Base-by-base conservation (phyloP, 2,797 vertebrate genomes). In the Sitta carolinensis region DNA sequence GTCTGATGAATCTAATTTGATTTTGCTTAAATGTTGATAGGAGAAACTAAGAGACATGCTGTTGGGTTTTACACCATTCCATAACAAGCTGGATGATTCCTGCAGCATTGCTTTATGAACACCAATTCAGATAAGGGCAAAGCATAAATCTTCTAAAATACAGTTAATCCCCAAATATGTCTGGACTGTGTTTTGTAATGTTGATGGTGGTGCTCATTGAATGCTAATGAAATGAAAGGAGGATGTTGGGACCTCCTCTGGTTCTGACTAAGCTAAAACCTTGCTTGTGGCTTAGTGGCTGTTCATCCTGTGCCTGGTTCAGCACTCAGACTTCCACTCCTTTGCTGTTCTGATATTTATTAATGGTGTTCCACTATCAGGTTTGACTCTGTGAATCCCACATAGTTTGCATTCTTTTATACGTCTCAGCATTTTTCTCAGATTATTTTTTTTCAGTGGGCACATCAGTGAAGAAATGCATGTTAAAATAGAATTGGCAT, bases 291-390 rank as follows among this genome's bases (percentile, higher is more conserved):
- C 97, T 77, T 98, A 98, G 97, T 98, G 97, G 97, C 97, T 98
- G 98, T 98, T 98, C 97, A 98, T 98, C 97, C 95, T 98, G 96
- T 98, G 92, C 97, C 98, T 98, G 98, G 98, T 97, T 99, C 98
- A 94, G 98, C 97, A 97, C 98, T 97, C 97, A 98, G 97, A 97
- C 98, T 98, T 99, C 98, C 12, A 98, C 97, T 98, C 97, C 99
- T 99, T 98, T 98, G 98, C 95, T 98, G 97, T 97, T 99, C 98
- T 80, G 98, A 98, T 98, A 52, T 99, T 99, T 97, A 98, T 98
- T 98, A 98, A 98, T 62, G 98, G 98, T 6, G 29, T 58, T 91
- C 34, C 26, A 83, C 99, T 98, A 87, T 99, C 98, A 95, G 98
- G 97, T 99, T 99, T 98, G 96, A 98, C 98, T 97, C 98, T 99